Percentiles rank a stretch among this genome's conserved stretches.
phyloP scores from a whole-genome alignment of 2,113 vertebrate species.

The Gasterosteus nipponicus region DNA sequence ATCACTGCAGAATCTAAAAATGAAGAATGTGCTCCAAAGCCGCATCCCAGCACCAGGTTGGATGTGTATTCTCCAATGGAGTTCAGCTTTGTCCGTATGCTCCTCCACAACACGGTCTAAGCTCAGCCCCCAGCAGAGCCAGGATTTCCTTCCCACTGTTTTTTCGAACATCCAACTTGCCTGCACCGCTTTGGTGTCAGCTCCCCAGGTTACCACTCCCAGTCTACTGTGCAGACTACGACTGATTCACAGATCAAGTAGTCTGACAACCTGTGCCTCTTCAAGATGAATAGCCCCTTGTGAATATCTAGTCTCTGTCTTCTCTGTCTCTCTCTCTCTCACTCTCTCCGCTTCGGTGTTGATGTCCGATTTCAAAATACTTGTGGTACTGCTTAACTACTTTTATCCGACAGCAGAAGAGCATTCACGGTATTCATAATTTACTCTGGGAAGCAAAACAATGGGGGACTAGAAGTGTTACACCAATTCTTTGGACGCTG shows the following conservation, averaged over 20 bases:
- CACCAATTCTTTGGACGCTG: background rate
- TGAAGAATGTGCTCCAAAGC: conserved; percentile 31
- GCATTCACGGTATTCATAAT: background rate
- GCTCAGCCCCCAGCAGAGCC: conserved; percentile 31
- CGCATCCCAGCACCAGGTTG: conserved; percentile 34
- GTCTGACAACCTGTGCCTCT: conserved; percentile 22
- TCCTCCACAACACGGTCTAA: conserved; percentile 8
- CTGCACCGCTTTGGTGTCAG: conserved; percentile 29
- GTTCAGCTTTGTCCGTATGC: conserved; percentile 45
- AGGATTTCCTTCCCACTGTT: background rate
- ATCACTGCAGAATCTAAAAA: conserved; percentile 58
- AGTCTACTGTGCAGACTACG: conserved; percentile 22
- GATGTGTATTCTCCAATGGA: conserved; percentile 37
- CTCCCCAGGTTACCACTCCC: conserved; percentile 3
- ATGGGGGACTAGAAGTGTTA: background rate
- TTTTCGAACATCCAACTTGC: conserved; percentile 12
- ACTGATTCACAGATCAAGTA: conserved; percentile 22
- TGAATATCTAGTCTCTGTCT: background rate
- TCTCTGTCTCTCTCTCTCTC: background rate
- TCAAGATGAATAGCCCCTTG: conserved; percentile 25
- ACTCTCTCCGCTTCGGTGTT: conserved; percentile 2
- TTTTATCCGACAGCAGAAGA: background rate
- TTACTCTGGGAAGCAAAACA: conserved; percentile 15
- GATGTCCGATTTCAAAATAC: conserved; percentile 15
- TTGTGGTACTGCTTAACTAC: conserved; percentile 1